Evolutionary conservation across 2,113 vertebrate species (phyloP).

Genomic region (Dolichallabes microphthalmus): DNA sequence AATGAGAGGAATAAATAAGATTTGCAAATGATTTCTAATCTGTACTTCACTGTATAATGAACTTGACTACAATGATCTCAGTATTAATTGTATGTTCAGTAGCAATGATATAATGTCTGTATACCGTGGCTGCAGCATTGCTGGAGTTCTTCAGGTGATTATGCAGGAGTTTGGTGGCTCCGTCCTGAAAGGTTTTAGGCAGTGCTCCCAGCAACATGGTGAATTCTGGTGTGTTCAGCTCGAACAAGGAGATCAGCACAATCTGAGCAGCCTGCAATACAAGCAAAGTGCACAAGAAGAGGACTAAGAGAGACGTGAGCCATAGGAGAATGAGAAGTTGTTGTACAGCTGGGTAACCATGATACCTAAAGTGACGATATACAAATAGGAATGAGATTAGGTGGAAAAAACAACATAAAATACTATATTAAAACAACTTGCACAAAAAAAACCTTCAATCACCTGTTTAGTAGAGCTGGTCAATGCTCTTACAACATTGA

Average conservation of each 20-base stretch:
- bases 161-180: slow-evolving; percentile 92
- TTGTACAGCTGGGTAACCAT: background rate
- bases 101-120: background rate
- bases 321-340: background rate
- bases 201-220: slow-evolving; percentile 91
- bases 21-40: background rate
- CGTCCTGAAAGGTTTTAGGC: slow-evolving; percentile 97
- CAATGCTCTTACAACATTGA: background rate
- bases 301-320: background rate
- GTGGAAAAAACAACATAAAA: too few species aligned
- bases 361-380: background rate
- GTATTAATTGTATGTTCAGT: background rate
- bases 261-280: slow-evolving; percentile 85
- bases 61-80: too few species aligned
- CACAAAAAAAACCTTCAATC: background rate
- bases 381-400: background rate
- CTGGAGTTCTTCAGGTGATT: slow-evolving; percentile 87
- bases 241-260: slow-evolving; percentile 90
- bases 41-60: background rate
- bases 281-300: slow-evolving; percentile 11
- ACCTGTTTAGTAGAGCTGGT: background rate
- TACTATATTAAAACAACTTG: background rate
- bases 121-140: slow-evolving; percentile 79
- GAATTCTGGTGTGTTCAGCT: slow-evolving; percentile 95
- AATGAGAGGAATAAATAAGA: background rate